These are phyloP conservation scores for Archivesica marissinica DNA, from an alignment of 1,140 invertebrate genomes.

Conservation along the genomic window DNA sequence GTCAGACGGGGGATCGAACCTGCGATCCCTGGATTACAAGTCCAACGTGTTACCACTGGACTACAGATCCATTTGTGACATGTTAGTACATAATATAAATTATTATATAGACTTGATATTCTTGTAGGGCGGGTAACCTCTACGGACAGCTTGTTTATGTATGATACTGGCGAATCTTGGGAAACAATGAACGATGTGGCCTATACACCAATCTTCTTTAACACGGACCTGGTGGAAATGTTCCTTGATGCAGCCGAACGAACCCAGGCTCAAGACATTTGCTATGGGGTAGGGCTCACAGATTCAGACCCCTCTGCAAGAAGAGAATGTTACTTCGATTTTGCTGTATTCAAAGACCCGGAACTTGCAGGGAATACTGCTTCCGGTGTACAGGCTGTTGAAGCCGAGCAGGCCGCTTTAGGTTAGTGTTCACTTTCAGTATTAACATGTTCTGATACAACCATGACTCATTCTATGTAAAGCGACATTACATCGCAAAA, in stretches of 20 bases:
- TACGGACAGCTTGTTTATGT: constrained; percentile 51
- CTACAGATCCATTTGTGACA: too few species aligned
- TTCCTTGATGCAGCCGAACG: constrained; percentile 62
- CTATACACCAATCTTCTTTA: constrained; percentile 69
- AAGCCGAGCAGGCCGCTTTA: constrained; percentile 30
- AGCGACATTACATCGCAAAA: too few species aligned
- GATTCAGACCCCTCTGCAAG: constrained; percentile 62
- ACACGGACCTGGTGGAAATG: constrained; percentile 66
- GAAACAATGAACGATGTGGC: constrained; percentile 24
- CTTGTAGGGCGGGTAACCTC: constrained; percentile 37
- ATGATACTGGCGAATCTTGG: constrained; percentile 43
- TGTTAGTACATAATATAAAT: not conserved
- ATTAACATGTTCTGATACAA: not conserved
- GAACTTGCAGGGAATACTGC: constrained; percentile 44
- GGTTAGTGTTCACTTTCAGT: constrained; percentile 30
- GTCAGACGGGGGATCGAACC: too few species aligned
- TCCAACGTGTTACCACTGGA: too few species aligned
- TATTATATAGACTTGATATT: not conserved
- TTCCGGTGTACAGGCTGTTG: constrained; percentile 3
- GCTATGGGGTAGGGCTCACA: constrained; percentile 33
- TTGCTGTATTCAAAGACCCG: constrained; percentile 57
- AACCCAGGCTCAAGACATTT: constrained; percentile 46
- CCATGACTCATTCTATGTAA: too few species aligned
- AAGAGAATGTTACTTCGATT: constrained; percentile 72
- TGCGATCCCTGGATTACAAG: too few species aligned